A percentile compares a stretch with the other conserved stretches of the same genome.
phyloP scores from a whole-genome alignment of 2,113 vertebrate species.

The Turdus rufiventris region DNA sequence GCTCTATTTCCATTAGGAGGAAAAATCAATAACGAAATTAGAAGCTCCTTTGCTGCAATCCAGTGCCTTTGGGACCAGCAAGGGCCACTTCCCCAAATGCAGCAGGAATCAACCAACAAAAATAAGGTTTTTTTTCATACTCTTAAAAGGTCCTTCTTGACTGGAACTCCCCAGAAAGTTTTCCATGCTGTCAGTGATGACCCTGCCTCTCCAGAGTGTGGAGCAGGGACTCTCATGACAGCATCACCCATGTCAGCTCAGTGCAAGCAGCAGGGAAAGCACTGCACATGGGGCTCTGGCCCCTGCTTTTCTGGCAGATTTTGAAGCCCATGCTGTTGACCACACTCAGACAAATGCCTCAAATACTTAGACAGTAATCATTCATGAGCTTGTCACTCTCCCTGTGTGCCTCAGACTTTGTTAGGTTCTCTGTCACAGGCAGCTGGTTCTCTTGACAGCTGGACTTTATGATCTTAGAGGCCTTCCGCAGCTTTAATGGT shows the following conservation, averaged over 20 bases:
- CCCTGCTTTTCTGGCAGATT: not conserved
- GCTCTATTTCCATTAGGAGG: not conserved
- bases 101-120: not conserved
- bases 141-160: not conserved
- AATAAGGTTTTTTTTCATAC: not conserved
- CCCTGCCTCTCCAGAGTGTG: fast-evolving
- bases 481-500: not conserved
- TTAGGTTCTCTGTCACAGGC: not conserved
- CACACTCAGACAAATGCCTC: not conserved
- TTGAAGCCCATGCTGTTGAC: not conserved
- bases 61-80: not conserved
- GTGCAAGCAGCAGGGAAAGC: not conserved
- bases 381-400: not conserved
- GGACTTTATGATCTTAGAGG: not conserved
- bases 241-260: not conserved
- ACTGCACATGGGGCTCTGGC: not conserved
- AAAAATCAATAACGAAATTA: not conserved
- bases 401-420: not conserved
- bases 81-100: not conserved
- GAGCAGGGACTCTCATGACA: not conserved
- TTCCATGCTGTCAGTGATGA: not conserved
- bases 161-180: not conserved
- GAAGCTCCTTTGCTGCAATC: not conserved
- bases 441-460: not conserved
- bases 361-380: not conserved